Evolutionary conservation across 2,797 vertebrate genomes (phyloP).

Genomic region (Rallus crepitans): DNA sequence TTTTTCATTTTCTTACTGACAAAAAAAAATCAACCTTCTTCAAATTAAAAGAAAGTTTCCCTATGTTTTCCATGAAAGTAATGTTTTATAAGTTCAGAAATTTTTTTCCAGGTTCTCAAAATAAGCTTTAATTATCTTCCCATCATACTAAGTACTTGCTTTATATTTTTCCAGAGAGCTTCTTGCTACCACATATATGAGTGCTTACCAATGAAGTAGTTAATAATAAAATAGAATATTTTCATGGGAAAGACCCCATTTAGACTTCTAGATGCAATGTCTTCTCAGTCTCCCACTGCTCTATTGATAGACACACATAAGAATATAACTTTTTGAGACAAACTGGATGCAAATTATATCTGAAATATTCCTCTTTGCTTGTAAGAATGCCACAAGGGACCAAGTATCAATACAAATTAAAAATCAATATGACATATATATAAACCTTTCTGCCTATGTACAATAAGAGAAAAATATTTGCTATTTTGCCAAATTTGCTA

Average conservation of each 20-base stretch:
- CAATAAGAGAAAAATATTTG: background rate
- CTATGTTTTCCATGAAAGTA: background rate
- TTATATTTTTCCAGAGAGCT: background rate
- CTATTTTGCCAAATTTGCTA: background rate
- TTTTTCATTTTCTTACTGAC: background rate
- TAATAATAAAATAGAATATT: background rate
- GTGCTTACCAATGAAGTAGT: background rate
- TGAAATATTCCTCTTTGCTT: background rate
- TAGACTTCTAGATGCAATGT: background rate
- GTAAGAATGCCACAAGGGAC: background rate
- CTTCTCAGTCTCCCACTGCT: background rate
- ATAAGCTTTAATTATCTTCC: background rate
- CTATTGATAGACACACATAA: background rate
- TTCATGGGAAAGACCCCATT: background rate
- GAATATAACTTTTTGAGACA: background rate
- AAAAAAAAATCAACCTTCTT: background rate
- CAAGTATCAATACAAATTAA: background rate
- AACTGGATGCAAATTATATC: background rate
- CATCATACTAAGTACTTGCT: background rate
- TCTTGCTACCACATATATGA: background rate
- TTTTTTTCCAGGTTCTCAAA: background rate
- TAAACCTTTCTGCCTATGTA: background rate
- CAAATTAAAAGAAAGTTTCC: fast-evolving
- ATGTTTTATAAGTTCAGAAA: background rate
- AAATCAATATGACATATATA: background rate